phyloP scores from a whole-genome alignment of 1,140 invertebrate genomes.

The Brachionus manjavacas region DNA sequence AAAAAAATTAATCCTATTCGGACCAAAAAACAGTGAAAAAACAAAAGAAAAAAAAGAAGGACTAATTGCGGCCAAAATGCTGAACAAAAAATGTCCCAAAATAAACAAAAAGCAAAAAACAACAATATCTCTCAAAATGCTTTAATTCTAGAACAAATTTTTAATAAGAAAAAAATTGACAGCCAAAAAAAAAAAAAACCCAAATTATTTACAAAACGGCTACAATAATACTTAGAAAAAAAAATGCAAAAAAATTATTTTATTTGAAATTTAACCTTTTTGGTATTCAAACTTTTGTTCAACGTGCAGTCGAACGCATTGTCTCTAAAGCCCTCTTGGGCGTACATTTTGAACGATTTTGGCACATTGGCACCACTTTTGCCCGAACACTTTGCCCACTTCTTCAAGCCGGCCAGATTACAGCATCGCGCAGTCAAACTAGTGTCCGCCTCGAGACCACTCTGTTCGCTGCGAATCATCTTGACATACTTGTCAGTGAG shows the following conservation, averaged over 20 bases:
- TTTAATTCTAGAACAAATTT: not conserved
- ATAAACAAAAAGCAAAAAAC: too few species aligned
- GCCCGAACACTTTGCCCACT: not conserved
- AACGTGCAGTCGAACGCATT: not conserved
- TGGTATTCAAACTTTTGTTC: not conserved
- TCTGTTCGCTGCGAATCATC: not conserved
- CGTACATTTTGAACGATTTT: not conserved
- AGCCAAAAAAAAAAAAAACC: not conserved
- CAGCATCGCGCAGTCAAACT: not conserved
- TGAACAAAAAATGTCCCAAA: not conserved
- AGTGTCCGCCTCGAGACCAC: not conserved
- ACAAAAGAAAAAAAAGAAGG: not conserved
- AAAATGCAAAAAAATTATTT: not conserved
- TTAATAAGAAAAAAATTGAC: not conserved
- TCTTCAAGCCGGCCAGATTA: not conserved
- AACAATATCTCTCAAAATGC: constrained; percentile 1
- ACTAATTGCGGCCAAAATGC: not conserved
- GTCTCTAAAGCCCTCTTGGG: not conserved
- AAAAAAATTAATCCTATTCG: not conserved
- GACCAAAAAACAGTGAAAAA: not conserved
- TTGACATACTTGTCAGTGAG: not conserved
- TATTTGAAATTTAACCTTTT: constrained; percentile 31
- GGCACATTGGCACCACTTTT: not conserved
- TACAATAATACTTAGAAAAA: not conserved
- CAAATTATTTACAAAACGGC: not conserved